A percentile compares a stretch with the other conserved stretches of the same genome.
These are phyloP conservation scores for Peromyscus leucopus DNA, from an alignment of 2,113 vertebrate species.

Conservation along the genomic window DNA sequence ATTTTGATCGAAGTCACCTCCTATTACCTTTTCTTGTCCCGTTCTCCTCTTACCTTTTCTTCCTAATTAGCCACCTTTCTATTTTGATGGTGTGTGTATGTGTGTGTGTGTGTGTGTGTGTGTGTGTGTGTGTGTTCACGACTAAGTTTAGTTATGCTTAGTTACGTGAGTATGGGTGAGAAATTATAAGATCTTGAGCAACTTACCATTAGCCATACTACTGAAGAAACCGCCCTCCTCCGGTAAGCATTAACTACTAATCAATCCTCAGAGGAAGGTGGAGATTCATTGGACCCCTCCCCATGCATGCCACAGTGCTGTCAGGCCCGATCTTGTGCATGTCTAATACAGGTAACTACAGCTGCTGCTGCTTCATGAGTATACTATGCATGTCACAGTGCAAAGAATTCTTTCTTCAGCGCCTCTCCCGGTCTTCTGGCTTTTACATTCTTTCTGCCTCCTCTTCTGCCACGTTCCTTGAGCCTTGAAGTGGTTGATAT, in stretches of 20 bases:
- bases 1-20: neutral
- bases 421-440: neutral
- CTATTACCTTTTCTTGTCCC: neutral
- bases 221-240: neutral
- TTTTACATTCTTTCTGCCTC: neutral
- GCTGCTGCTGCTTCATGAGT: too few relatives aligned
- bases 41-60: neutral
- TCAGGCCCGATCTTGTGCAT: neutral
- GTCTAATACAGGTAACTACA: neutral
- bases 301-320: neutral
- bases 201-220: neutral
- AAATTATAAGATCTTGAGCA: too few relatives aligned
- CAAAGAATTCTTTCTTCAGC: neutral
- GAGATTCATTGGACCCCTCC: neutral
- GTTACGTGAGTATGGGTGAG: neutral
- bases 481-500: neutral
- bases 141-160: neutral
- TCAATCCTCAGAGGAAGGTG: neutral
- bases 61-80: neutral
- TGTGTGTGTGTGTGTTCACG: neutral
- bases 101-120: neutral
- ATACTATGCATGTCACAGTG: neutral
- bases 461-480: neutral
- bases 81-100: neutral
- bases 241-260: neutral